phyloP scores from a whole-genome alignment of 2,888 invertebrate species.

The Cephus rjabovi region DNA sequence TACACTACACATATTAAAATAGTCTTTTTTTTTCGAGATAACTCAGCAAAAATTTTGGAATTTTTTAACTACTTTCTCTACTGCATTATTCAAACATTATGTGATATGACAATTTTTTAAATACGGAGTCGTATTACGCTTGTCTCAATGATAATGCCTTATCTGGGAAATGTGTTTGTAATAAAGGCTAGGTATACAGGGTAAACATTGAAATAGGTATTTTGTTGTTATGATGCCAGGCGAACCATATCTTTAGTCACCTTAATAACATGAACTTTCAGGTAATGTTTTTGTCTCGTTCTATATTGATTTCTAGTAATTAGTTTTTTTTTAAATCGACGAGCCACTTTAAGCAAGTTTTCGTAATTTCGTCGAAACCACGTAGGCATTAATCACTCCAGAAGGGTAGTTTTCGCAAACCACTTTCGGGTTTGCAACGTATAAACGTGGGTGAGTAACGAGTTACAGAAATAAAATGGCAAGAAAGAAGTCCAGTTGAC shows the following conservation, averaged over 20 bases:
- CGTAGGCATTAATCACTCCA: not conserved
- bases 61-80: too few species aligned
- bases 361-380: not conserved
- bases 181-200: too few species aligned
- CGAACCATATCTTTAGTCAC: not conserved
- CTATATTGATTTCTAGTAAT: not conserved
- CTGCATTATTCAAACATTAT: too few species aligned
- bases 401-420: not conserved
- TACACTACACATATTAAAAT: too few species aligned
- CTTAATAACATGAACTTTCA: not conserved
- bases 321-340: not conserved
- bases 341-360: not conserved
- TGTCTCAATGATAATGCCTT: too few species aligned
- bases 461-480: not conserved
- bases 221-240: too few species aligned
- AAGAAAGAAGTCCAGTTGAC: not conserved
- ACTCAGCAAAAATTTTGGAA: too few species aligned
- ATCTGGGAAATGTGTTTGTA: too few species aligned
- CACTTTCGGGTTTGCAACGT: not conserved
- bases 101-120: too few species aligned
- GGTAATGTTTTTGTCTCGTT: not conserved
- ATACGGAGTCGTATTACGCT: too few species aligned
- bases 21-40: too few species aligned
- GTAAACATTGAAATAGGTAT: too few species aligned
- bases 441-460: not conserved